A percentile compares a stretch with the other conserved stretches of the same genome.
Conservation (phyloP, 2,797 vertebrate species). For the Eleutherodactylus coqui region DNA sequence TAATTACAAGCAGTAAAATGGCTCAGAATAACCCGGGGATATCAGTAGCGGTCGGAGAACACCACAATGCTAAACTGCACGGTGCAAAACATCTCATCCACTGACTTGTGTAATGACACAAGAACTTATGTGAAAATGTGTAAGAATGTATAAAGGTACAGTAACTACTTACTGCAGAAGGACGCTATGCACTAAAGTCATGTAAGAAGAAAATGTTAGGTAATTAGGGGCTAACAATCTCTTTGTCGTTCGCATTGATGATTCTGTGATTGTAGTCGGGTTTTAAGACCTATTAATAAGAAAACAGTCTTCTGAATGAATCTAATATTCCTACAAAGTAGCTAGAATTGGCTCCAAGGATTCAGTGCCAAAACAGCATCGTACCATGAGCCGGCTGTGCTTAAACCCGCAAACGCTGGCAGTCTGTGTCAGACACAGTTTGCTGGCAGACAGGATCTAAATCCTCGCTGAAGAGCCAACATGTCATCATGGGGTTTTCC, state of each 20-base stretch:
- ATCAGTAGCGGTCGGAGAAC: too few species aligned
- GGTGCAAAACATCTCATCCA: too few species aligned
- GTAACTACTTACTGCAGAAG: too few species aligned
- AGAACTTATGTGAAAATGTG: too few species aligned
- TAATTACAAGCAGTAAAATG: too few species aligned
- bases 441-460: constrained; percentile 64
- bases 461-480: constrained; percentile 55
- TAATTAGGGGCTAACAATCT: background rate
- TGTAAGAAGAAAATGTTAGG: too few species aligned
- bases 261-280: background rate
- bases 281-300: constrained; percentile 60
- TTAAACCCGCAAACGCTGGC: constrained; percentile 61
- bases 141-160: too few species aligned
- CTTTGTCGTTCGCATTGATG: background rate
- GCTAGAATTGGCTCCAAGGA: background rate
- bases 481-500: constrained; percentile 58
- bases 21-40: too few species aligned
- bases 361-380: constrained; percentile 59
- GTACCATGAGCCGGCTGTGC: constrained; percentile 56
- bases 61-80: too few species aligned
- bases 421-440: constrained; percentile 29
- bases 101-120: too few species aligned
- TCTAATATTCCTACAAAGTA: constrained; percentile 47
- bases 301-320: constrained; percentile 41
- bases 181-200: too few species aligned